phyloP scores from a whole-genome alignment of 2,113 vertebrate species.

The Cichladusa arquata region DNA sequence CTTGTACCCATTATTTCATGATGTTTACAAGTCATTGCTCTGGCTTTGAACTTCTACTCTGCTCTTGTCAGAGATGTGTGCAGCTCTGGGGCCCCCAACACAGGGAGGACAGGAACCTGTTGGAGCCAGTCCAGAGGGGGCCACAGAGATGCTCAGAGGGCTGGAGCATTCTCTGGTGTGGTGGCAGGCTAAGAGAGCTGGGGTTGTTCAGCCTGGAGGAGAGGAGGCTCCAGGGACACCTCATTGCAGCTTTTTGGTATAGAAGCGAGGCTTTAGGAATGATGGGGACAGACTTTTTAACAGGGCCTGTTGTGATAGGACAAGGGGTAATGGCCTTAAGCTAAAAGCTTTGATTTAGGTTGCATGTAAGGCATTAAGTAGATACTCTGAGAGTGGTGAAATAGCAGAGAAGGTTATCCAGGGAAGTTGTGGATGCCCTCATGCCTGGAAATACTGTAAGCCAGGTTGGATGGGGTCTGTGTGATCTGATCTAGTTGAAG shows the following conservation, averaged over 20 bases:
- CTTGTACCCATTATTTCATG: rapidly evolving
- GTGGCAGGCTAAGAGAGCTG: not conserved
- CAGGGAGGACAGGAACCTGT: too few species aligned
- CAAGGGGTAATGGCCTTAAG: not conserved
- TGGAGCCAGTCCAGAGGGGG: rapidly evolving
- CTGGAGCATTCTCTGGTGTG: not conserved
- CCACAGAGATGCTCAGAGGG: not conserved
- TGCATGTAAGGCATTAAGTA: not conserved
- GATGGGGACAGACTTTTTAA: not conserved
- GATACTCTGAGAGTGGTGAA: not conserved
- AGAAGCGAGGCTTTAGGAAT: not conserved
- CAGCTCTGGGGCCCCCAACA: not conserved
- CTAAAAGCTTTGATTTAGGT: not conserved
- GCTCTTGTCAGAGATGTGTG: not conserved
- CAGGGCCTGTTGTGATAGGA: not conserved
- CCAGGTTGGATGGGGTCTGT: not conserved
- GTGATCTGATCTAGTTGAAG: not conserved
- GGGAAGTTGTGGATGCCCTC: not conserved
- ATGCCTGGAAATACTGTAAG: not conserved
- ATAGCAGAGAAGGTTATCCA: not conserved
- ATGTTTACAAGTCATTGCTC: not conserved
- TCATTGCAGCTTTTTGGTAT: not conserved
- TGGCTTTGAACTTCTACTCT: not conserved
- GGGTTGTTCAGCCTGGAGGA: not conserved
- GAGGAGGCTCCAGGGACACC: not conserved